These are phyloP conservation scores for Stenchaetothrips biformis DNA, from an alignment of 2,888 invertebrate species.

Conservation along the genomic window DNA sequence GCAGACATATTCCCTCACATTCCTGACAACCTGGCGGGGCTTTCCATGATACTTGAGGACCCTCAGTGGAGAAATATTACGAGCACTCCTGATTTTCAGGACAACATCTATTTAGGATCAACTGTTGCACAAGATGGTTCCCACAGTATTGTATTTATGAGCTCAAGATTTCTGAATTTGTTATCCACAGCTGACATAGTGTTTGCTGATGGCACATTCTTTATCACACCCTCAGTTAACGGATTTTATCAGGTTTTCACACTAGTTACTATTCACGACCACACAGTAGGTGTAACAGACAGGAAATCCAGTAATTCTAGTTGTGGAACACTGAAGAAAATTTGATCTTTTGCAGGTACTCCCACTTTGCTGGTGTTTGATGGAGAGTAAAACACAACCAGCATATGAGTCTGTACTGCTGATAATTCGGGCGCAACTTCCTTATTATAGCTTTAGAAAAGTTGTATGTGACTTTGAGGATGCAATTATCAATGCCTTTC, in stretches of 20 bases:
- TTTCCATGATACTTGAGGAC: neutral
- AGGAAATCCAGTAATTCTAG: too few relatives aligned
- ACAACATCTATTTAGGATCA: neutral
- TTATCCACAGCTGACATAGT: neutral
- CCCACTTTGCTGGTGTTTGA: neutral
- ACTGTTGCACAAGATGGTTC: neutral
- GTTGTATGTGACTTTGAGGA: neutral
- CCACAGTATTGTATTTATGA: neutral
- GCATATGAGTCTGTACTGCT: neutral
- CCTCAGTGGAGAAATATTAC: neutral
- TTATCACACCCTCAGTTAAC: too few relatives aligned
- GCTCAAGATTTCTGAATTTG: neutral
- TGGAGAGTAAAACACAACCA: neutral
- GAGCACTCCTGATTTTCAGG: neutral
- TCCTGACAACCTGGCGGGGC: neutral
- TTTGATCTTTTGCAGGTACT: too few relatives aligned
- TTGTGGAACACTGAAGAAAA: too few relatives aligned
- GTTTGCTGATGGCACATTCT: constrained; percentile 7
- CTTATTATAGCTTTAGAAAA: neutral
- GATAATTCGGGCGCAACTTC: neutral
- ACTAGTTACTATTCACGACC: neutral
- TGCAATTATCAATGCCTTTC: neutral
- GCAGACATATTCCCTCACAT: neutral
- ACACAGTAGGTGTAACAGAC: neutral
- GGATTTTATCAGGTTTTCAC: neutral